A percentile compares a stretch with the other conserved stretches of the same genome.
Conservation (phyloP, 2,113 vertebrate species). For the Actinemys pallida region DNA sequence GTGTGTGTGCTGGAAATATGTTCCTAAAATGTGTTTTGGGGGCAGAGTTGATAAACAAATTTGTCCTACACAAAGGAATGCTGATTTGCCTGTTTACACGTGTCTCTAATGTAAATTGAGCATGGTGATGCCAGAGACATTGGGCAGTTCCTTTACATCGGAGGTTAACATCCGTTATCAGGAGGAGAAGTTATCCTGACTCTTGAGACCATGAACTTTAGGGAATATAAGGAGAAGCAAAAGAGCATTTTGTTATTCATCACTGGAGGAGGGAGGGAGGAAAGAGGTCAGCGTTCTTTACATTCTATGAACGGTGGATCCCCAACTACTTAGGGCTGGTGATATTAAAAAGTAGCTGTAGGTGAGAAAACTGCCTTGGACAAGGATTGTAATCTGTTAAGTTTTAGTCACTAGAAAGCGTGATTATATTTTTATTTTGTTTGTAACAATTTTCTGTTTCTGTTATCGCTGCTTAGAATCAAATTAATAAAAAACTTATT, state of each 20-base stretch:
- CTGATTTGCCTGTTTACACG: background rate
- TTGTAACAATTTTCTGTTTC: background rate
- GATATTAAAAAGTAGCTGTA: background rate
- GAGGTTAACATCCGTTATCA: background rate
- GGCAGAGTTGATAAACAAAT: too few relatives aligned
- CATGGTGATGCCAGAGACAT: background rate
- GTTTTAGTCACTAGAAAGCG: background rate
- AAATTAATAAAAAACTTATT: background rate
- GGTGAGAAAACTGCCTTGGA: background rate
- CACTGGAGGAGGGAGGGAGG: rapidly evolving
- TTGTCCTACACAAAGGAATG: background rate
- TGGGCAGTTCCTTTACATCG: background rate
- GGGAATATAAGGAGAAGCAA: background rate
- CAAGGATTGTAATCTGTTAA: background rate
- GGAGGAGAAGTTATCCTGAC: background rate
- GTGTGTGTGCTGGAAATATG: background rate
- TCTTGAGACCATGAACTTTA: background rate
- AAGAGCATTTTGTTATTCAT: background rate
- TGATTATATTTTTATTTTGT: background rate
- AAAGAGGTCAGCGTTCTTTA: background rate
- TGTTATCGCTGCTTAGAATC: background rate
- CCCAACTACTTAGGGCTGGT: background rate
- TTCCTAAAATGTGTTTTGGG: background rate
- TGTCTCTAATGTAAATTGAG: background rate
- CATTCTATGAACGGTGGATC: background rate